phyloP scores from a whole-genome alignment of 35 echinoderm and acorn worm genomes.

The Chiridota heheva region DNA sequence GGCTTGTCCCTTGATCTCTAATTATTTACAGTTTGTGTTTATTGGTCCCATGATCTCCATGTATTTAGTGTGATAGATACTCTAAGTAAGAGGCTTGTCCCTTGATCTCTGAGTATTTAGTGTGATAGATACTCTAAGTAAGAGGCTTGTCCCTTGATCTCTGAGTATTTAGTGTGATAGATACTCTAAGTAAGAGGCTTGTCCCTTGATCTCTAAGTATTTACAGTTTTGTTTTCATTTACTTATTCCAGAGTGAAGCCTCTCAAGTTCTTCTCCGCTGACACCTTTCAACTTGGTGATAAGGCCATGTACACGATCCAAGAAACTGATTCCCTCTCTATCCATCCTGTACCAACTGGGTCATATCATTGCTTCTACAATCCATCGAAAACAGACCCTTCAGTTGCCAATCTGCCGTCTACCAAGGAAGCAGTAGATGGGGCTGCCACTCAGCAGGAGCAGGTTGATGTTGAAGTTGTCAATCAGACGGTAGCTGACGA shows the following conservation, averaged over 20 bases:
- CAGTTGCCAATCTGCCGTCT: too few relatives aligned
- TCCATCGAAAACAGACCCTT: slow-evolving; percentile 18
- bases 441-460: background rate
- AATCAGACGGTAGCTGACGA: background rate
- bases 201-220: background rate
- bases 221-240: background rate
- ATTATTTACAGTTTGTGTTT: too few relatives aligned
- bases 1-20: background rate
- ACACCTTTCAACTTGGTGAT: slow-evolving; percentile 90
- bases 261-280: slow-evolving; percentile 70
- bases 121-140: too few relatives aligned
- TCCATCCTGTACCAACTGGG: slow-evolving; percentile 52
- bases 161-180: too few relatives aligned
- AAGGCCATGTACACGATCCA: slow-evolving; percentile 78
- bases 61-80: too few relatives aligned
- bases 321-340: slow-evolving; percentile 44
- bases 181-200: too few relatives aligned
- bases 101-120: too few relatives aligned
- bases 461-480: background rate
- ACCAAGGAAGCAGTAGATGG: background rate
- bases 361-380: slow-evolving; percentile 50
- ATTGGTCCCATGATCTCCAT: too few relatives aligned
- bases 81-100: too few relatives aligned
- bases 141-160: too few relatives aligned
- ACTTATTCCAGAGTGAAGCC: slow-evolving; percentile 53